A percentile compares a stretch with the other conserved stretches of the same genome.
phyloP scores from a whole-genome alignment of 2,113 vertebrate genomes.

The Athene noctua region DNA sequence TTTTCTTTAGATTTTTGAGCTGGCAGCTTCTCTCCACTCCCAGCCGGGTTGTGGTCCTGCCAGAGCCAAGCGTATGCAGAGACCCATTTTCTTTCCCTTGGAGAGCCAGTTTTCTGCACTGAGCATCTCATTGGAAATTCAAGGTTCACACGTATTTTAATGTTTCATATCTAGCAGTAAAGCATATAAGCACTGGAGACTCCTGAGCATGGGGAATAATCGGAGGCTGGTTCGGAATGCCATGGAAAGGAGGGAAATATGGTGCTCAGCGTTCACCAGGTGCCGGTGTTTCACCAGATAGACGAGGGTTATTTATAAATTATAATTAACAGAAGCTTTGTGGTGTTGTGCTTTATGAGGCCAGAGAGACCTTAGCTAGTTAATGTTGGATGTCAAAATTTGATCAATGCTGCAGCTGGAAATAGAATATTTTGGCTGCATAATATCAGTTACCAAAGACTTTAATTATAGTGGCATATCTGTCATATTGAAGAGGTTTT shows the following conservation, averaged over 20 bases:
- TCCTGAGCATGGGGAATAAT: not conserved
- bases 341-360: not conserved
- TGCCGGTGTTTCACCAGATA: not conserved
- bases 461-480: conserved; percentile 1
- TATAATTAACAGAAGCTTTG: not conserved
- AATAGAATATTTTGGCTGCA: conserved; percentile 28
- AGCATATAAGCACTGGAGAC: accelerated
- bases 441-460: not conserved
- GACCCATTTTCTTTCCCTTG: not conserved
- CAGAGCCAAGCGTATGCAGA: accelerated
- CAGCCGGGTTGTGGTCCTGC: accelerated
- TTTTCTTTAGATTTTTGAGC: not conserved
- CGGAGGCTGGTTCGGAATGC: not conserved
- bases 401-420: conserved; percentile 19
- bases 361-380: not conserved
- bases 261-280: not conserved
- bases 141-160: not conserved
- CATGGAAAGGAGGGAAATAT: not conserved
- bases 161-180: not conserved
- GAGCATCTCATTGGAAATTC: not conserved
- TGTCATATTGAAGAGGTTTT: not conserved
- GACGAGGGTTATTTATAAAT: accelerated
- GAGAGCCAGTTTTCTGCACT: not conserved
- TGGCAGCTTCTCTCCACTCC: not conserved
- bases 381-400: not conserved